phyloP scores from a whole-genome alignment of 2,113 vertebrate species.

The Canis aureus region DNA sequence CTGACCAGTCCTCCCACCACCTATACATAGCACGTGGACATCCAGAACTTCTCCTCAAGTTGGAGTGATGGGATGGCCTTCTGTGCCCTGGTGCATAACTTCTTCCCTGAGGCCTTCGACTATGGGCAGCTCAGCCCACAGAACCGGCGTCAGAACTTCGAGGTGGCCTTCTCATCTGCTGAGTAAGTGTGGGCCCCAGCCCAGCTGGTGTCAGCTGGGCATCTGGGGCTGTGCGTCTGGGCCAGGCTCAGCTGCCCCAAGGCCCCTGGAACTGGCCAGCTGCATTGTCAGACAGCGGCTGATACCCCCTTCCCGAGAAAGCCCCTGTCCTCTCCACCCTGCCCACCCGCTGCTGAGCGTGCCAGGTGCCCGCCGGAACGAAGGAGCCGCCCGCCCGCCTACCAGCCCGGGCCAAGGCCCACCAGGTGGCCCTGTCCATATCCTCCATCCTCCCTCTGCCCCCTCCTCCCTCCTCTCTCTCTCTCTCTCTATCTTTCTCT shows the following conservation, averaged over 20 bases:
- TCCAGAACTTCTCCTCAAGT: slow-evolving; percentile 99
- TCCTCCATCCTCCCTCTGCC: slow-evolving; percentile 76
- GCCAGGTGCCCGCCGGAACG: slow-evolving; percentile 77
- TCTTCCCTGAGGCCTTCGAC: slow-evolving; percentile 98
- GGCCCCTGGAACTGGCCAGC: slow-evolving; percentile 25
- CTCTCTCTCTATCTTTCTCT: slow-evolving; percentile 76
- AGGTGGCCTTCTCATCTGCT: slow-evolving; percentile 96
- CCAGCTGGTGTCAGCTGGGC: neutral
- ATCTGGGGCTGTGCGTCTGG: neutral
- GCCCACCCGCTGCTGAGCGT: slow-evolving; percentile 65
- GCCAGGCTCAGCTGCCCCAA: neutral
- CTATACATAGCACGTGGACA: slow-evolving; percentile 94
- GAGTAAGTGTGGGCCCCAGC: slow-evolving; percentile 92
- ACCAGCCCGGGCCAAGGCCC: slow-evolving; percentile 80
- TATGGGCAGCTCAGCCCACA: slow-evolving; percentile 94
- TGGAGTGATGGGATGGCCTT: slow-evolving; percentile 99
- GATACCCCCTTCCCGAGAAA: slow-evolving; percentile 68
- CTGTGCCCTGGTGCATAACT: slow-evolving; percentile 98
- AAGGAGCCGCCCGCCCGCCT: slow-evolving; percentile 75
- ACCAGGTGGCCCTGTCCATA: slow-evolving; percentile 87
- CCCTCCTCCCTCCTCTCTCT: slow-evolving; percentile 76
- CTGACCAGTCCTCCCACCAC: neutral
- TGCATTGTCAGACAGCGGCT: slow-evolving; percentile 47
- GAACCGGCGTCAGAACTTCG: slow-evolving; percentile 97
- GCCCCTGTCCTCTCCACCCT: neutral